Percentiles rank a stretch among this genome's conserved stretches.
phyloP scores from a whole-genome alignment of 2,888 invertebrate species.

The Ditula angustiorana region DNA sequence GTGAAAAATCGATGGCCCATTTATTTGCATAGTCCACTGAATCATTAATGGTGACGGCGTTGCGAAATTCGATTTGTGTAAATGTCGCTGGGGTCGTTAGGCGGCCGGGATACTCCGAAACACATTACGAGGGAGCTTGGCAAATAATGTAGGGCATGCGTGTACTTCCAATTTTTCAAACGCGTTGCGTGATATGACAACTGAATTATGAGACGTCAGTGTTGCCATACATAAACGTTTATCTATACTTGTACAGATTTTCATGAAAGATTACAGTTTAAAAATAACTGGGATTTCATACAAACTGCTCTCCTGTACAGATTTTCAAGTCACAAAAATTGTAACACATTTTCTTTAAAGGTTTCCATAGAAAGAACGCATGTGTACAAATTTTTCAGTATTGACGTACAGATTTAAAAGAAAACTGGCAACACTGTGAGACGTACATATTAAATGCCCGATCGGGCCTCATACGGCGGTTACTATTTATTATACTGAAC shows the following conservation, averaged over 20 bases:
- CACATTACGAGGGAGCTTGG: slow-evolving; percentile 25
- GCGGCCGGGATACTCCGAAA: slow-evolving; percentile 25
- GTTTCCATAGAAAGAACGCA: too few species aligned
- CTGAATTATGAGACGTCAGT: slow-evolving; percentile 28
- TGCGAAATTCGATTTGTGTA: slow-evolving; percentile 50
- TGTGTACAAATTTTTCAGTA: too few species aligned
- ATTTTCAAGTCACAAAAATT: too few species aligned
- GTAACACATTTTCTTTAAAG: too few species aligned
- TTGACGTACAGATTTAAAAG: too few species aligned
- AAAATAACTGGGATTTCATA: too few species aligned
- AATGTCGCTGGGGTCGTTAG: slow-evolving; percentile 40
- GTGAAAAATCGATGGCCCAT: slow-evolving; percentile 34
- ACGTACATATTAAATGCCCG: neutral
- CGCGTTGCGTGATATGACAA: slow-evolving; percentile 34
- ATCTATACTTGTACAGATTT: too few species aligned
- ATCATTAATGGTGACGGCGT: slow-evolving; percentile 33
- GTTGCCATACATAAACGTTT: too few species aligned
- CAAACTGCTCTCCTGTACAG: too few species aligned
- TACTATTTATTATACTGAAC: slow-evolving; percentile 27
- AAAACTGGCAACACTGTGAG: too few species aligned
- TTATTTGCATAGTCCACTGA: slow-evolving; percentile 32
- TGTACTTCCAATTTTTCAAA: slow-evolving; percentile 35
- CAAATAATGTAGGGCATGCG: slow-evolving; percentile 39
- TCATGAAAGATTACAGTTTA: too few species aligned
- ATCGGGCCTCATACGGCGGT: slow-evolving; percentile 1